phyloP scores from a whole-genome alignment of 2,888 invertebrate species.

The Shargacucullia verbasci region DNA sequence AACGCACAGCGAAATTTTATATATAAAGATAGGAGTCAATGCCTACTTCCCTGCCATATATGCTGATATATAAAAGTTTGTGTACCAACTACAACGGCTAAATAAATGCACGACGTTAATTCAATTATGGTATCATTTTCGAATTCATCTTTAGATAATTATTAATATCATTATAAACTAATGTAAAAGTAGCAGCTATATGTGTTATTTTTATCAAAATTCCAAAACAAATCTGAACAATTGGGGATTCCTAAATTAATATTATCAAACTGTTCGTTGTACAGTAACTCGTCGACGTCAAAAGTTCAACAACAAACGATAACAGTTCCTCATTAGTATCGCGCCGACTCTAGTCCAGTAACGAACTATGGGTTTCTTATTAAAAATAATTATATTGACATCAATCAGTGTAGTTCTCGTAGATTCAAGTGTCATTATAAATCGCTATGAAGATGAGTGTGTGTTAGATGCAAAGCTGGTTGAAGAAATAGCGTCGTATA shows the following conservation, averaged over 20 bases:
- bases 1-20: too few relatives aligned
- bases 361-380: conserved; percentile 36
- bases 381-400: conserved; percentile 40
- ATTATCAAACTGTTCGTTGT: conserved; percentile 16
- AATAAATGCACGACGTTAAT: too few relatives aligned
- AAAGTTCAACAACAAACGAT: conserved; percentile 41
- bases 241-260: neutral
- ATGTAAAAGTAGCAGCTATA: too few relatives aligned
- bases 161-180: too few relatives aligned
- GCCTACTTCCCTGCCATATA: too few relatives aligned
- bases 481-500: conserved; percentile 89
- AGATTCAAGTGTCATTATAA: conserved; percentile 58
- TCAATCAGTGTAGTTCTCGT: conserved; percentile 32
- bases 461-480: conserved; percentile 55
- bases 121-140: too few relatives aligned
- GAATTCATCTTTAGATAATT: too few relatives aligned
- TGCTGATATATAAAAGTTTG: too few relatives aligned
- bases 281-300: conserved; percentile 19
- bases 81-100: too few relatives aligned
- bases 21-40: too few relatives aligned
- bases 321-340: conserved; percentile 37
- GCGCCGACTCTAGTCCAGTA: conserved; percentile 9
- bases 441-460: conserved; percentile 59
- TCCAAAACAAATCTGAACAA: too few relatives aligned
- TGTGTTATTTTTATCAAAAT: too few relatives aligned